These are phyloP conservation scores for Cheiracanthium punctorium DNA, from an alignment of 2,888 invertebrate species.

Conservation along the genomic window DNA sequence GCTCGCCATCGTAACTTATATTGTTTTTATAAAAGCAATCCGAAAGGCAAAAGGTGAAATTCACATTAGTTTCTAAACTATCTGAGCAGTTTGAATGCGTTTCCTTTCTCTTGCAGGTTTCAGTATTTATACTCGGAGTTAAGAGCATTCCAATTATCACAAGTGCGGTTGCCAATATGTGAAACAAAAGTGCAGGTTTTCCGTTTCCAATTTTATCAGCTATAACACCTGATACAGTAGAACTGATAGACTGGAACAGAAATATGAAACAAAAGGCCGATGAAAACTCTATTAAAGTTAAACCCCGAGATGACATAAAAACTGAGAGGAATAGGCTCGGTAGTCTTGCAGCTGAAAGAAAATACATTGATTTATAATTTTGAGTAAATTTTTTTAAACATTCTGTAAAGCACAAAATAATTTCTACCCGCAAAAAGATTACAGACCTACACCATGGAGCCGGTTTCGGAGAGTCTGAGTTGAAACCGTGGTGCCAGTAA, in stretches of 20 bases:
- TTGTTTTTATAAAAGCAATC: neutral
- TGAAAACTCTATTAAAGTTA: neutral
- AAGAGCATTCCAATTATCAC: neutral
- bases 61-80: neutral
- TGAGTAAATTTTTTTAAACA: no score
- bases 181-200: neutral
- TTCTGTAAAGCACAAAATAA: no score
- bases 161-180: neutral
- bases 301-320: neutral
- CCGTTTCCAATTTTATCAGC: neutral
- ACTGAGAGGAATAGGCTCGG: neutral
- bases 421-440: no score
- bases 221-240: neutral
- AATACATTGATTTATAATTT: no score
- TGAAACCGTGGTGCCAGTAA: no score
- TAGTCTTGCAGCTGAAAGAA: no score
- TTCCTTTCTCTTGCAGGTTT: neutral
- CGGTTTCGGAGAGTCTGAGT: no score
- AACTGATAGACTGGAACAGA: neutral
- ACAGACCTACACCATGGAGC: no score
- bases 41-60: neutral
- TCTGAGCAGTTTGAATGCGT: neutral
- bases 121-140: neutral
- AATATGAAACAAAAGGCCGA: neutral
- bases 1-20: neutral